Percentiles rank a stretch among this genome's conserved stretches.
Conservation (phyloP, 2,888 invertebrate species). For the Yponomeuta plumbellus region DNA sequence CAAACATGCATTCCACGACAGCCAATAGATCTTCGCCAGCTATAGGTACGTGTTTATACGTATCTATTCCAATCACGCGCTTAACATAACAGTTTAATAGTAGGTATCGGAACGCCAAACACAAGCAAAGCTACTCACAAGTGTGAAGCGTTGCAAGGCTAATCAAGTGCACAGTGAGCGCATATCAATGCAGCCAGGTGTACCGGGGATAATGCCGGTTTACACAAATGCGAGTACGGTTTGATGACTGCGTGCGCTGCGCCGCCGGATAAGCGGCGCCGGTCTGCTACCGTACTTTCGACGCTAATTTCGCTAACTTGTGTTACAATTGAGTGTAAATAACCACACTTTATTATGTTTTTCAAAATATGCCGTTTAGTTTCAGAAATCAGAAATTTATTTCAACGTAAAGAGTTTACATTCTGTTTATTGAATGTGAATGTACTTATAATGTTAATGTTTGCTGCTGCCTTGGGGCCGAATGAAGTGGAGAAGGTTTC, state of each 20-base stretch:
- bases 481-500: too few species aligned
- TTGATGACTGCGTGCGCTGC: slow-evolving; percentile 25
- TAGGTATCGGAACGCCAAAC: background rate
- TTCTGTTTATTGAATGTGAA: too few species aligned
- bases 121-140: slow-evolving; percentile 6
- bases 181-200: slow-evolving; percentile 60
- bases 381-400: too few species aligned
- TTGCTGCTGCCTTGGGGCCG: too few species aligned
- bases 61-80: background rate
- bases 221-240: slow-evolving; percentile 32
- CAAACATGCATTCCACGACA: too few species aligned
- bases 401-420: too few species aligned
- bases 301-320: background rate
- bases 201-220: slow-evolving; percentile 49
- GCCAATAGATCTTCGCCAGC: too few species aligned
- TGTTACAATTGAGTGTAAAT: too few species aligned
- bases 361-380: too few species aligned
- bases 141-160: slow-evolving; percentile 41
- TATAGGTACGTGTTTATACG: too few species aligned
- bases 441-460: too few species aligned
- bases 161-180: slow-evolving; percentile 49
- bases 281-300: background rate
- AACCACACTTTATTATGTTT: too few species aligned
- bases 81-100: background rate
- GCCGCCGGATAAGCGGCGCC: background rate